Base-by-base conservation (phyloP, 2,797 vertebrate genomes). In the Crax fasciolata region DNA sequence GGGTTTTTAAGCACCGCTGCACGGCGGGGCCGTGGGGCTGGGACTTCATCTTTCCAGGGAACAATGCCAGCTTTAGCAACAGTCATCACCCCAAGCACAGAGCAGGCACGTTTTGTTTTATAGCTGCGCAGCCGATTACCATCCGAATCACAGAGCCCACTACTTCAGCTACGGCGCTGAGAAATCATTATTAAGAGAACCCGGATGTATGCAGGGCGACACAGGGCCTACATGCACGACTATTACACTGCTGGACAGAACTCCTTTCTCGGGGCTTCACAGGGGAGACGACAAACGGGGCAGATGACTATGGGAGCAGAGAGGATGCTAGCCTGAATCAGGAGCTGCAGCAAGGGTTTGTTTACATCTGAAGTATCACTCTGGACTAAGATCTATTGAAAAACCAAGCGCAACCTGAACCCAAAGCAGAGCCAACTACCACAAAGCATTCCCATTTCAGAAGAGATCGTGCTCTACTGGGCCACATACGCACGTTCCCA, bases 21-120 rank as follows among this genome's bases (percentile, higher is more conserved):
- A 86, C 2, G 35, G 23, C 32, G 74, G 77, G 72, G 78, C 89
- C 75, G 52, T 8, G 24, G 82, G 79, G 63, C 78, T 82, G 65
- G 84, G 81, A 68, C 89, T 93, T 92, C 84, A 93, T 91, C 80
- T 95, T 94, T 70, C 62, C 83, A 90, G 58, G 87, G 85, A 96
- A 94, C 76, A 93, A 93, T 49, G 80, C 73, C 95, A 93, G 79
- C 75, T 80, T 93, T 93, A 81, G 91, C 88, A 72, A 70, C 20
- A 84, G 85, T 84, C 81, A 76, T 88, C 94, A 81, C 73, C 88
- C 88, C 90, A 88, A 91, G 86, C n/a, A 70, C n/a, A 68, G 44
- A 92, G 57, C 81, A 89, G 55, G 59, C 12, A 51, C 82, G 61
- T 83, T 94, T 85, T 35, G 87, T 85, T 94, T 96, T 94, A 94